These are phyloP conservation scores for Manis crassicaudata DNA, from an alignment of 2,797 vertebrate species.

Conservation along the genomic window DNA sequence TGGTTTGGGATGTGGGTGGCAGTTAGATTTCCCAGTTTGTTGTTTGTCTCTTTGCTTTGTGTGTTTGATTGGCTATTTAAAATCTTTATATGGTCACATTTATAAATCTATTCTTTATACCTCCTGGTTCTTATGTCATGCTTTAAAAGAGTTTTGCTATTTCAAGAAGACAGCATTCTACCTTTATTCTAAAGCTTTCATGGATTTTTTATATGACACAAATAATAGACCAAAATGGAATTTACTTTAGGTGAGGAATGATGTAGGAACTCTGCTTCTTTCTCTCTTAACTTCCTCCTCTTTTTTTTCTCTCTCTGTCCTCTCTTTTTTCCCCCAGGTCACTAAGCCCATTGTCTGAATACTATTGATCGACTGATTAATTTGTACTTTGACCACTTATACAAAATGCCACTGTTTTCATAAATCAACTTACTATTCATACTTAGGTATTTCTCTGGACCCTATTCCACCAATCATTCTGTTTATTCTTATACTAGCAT, in stretches of 20 bases:
- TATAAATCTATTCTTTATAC: not conserved
- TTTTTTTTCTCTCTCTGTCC: not conserved
- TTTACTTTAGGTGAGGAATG: not conserved
- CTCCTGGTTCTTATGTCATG: not conserved
- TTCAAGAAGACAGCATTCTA: not conserved
- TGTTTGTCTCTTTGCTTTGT: not conserved
- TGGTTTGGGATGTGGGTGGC: not conserved
- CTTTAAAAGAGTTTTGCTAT: not conserved
- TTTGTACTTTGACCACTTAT: not conserved
- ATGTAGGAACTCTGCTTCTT: not conserved
- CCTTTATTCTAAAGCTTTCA: not conserved
- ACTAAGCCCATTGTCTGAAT: not conserved
- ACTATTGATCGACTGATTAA: not conserved
- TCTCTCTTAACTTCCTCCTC: not conserved
- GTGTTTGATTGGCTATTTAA: not conserved
- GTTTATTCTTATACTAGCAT: not conserved
- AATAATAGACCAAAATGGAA: slow-evolving; percentile 2
- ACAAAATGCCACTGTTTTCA: not conserved
- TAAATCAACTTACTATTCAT: not conserved
- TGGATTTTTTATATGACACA: not conserved
- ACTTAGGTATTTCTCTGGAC: not conserved
- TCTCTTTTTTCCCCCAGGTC: accelerated
- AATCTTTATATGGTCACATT: not conserved
- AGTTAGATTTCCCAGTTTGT: not conserved
- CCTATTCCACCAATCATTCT: not conserved